A percentile compares a stretch with the other conserved stretches of the same genome.
phyloP scores from a whole-genome alignment of 2,113 vertebrate species.

The Callipepla californica region DNA sequence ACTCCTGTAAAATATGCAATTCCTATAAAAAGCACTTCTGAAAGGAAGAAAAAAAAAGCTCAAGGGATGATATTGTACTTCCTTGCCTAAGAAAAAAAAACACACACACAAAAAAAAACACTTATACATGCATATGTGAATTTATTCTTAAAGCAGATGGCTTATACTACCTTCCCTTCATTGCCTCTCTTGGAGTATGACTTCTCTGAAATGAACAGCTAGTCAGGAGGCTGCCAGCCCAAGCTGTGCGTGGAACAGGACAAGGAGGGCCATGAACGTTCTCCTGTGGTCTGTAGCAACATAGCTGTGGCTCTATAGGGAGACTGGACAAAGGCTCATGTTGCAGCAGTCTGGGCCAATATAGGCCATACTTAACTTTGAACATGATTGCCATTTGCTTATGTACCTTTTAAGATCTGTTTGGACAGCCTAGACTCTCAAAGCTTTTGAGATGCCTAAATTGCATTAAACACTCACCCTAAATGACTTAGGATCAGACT shows the following conservation, averaged over 20 bases:
- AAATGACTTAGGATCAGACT: background rate
- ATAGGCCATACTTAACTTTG: background rate
- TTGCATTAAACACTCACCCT: background rate
- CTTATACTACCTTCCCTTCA: background rate
- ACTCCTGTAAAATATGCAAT: background rate
- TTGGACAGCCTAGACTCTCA: background rate
- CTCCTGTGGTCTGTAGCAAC: rapidly evolving
- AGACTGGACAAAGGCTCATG: background rate
- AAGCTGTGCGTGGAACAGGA: rapidly evolving
- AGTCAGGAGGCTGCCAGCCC: background rate
- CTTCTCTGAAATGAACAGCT: background rate
- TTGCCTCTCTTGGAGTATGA: background rate
- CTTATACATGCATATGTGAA: background rate
- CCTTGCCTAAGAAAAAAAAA: background rate
- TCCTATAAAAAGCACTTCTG: background rate
- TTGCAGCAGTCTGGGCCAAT: background rate
- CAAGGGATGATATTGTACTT: background rate
- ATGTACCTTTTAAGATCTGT: background rate
- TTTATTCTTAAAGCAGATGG: background rate
- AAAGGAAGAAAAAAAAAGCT: background rate
- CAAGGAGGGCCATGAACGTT: background rate
- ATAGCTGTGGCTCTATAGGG: rapidly evolving
- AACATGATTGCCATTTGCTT: background rate
- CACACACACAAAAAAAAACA: too few relatives aligned
- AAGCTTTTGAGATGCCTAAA: background rate